phyloP scores from a whole-genome alignment of 2,888 invertebrate genomes.

The Steinernema carpocapsae region DNA sequence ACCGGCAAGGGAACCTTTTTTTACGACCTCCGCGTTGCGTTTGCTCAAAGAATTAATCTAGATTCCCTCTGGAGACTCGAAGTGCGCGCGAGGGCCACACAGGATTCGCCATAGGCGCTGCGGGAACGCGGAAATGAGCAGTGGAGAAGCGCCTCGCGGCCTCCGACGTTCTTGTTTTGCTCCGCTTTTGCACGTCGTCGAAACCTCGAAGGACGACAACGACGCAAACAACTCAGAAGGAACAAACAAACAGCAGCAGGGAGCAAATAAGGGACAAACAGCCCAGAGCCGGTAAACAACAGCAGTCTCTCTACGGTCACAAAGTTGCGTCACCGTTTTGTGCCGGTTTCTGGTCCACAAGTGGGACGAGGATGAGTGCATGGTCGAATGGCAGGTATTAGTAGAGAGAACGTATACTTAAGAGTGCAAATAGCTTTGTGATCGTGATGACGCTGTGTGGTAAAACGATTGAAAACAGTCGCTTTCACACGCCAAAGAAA shows the following conservation, averaged over 20 bases:
- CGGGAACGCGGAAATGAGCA: constrained; percentile 14
- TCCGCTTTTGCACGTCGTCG: constrained; percentile 22
- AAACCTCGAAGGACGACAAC: background rate
- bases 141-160: background rate
- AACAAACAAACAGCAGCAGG: background rate
- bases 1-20: constrained; percentile 11
- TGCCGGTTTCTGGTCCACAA: constrained; percentile 15
- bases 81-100: constrained; percentile 24
- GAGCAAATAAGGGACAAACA: background rate
- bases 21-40: constrained; percentile 17
- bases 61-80: constrained; percentile 13
- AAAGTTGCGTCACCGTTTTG: constrained; percentile 26
- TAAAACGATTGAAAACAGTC: too few species aligned
- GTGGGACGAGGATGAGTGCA: background rate
- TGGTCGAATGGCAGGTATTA: too few species aligned
- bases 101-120: constrained; percentile 3
- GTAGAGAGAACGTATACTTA: background rate
- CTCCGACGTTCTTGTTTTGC: constrained; percentile 14
- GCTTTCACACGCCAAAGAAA: too few species aligned
- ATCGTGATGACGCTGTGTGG: background rate
- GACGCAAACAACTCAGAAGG: constrained; percentile 11
- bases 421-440: constrained; percentile 13
- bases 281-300: background rate
- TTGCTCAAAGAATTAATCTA: constrained; percentile 34
- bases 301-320: background rate